Conservation (phyloP, 2,113 vertebrate species). For the Rhinopithecus roxellana region DNA sequence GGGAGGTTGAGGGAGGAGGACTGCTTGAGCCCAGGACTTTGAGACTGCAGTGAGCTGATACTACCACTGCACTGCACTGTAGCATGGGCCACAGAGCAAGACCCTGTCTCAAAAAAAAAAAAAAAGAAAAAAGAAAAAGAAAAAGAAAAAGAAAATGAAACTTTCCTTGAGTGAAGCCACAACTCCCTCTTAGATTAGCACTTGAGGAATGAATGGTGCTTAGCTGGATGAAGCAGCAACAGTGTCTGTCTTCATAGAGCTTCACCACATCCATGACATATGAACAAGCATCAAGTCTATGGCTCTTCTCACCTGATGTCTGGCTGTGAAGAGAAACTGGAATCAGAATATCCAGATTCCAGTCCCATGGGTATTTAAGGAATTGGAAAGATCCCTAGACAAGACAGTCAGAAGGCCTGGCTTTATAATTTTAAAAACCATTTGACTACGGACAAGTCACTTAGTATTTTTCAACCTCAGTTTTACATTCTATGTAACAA, state of each 20-base stretch:
- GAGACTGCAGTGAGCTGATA: too few relatives aligned
- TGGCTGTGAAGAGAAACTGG: neutral
- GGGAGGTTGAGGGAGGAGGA: too few relatives aligned
- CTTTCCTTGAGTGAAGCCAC: neutral
- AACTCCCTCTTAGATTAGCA: neutral
- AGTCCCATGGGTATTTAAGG: neutral
- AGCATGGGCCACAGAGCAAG: too few relatives aligned
- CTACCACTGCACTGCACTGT: too few relatives aligned
- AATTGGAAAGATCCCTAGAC: neutral
- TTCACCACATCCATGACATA: rapidly evolving
- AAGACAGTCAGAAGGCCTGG: neutral
- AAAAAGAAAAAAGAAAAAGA: too few relatives aligned
- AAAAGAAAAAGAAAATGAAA: neutral
- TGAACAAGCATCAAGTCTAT: neutral
- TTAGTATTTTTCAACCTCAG: neutral
- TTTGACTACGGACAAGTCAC: too few relatives aligned
- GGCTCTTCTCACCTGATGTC: neutral
- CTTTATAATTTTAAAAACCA: neutral
- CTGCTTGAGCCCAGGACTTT: too few relatives aligned
- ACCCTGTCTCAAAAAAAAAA: too few relatives aligned
- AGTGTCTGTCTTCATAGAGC: neutral
- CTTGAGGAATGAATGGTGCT: rapidly evolving
- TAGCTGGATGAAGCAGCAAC: neutral
- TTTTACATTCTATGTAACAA: neutral
- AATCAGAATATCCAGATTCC: neutral